Conservation (phyloP, 2,797 vertebrate species). For the Anisognathus igniventris region DNA sequence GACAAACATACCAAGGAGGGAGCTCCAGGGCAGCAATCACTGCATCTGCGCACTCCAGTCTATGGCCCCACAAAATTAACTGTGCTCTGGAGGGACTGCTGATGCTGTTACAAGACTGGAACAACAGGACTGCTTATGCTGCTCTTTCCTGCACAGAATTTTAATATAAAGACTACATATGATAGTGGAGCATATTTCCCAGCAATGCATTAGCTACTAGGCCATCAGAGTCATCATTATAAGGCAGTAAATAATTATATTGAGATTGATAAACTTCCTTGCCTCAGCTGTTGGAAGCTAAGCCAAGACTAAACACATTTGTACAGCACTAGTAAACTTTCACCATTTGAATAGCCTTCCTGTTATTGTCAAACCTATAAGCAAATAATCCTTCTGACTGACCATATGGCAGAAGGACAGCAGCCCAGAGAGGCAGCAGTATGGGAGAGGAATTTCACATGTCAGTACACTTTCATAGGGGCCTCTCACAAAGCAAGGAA, state of each 20-base stretch:
- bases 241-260: slow-evolving; percentile 53
- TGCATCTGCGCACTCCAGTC: accelerated
- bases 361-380: slow-evolving; percentile 47
- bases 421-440: neutral
- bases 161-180: neutral
- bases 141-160: neutral
- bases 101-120: neutral
- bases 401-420: neutral
- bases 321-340: slow-evolving; percentile 34
- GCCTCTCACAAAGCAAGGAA: slow-evolving; percentile 14
- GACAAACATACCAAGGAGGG: neutral
- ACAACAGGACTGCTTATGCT: neutral
- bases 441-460: neutral
- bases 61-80: neutral
- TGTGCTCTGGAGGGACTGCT: neutral
- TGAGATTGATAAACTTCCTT: slow-evolving; percentile 58
- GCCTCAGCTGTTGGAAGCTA: slow-evolving; percentile 18
- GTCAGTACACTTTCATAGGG: neutral
- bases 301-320: slow-evolving; percentile 54
- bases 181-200: neutral
- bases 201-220: neutral
- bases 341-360: slow-evolving; percentile 21
- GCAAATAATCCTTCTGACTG: slow-evolving; percentile 22
- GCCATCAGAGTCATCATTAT: neutral
- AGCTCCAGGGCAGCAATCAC: neutral